These are phyloP conservation scores for Neosalanx taihuensis DNA, from an alignment of 2,797 vertebrate genomes.

Conservation along the genomic window DNA sequence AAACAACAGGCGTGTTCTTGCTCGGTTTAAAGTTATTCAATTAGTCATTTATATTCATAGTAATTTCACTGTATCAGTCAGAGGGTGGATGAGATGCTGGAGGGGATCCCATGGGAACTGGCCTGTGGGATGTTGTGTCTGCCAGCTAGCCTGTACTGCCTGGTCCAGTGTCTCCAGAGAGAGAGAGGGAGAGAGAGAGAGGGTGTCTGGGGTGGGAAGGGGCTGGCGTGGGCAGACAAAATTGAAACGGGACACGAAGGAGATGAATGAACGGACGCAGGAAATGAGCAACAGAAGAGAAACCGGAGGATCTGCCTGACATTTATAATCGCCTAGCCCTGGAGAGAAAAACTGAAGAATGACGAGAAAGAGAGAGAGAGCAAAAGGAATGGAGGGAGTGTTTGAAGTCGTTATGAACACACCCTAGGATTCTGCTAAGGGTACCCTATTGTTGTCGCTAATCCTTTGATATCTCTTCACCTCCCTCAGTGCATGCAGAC, in stretches of 20 bases:
- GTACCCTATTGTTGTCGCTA: slow-evolving; percentile 20
- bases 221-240: not conserved
- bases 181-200: slow-evolving; percentile 40
- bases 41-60: not conserved
- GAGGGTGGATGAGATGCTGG: too few relatives aligned
- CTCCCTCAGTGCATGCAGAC: slow-evolving; percentile 8
- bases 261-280: slow-evolving; percentile 18
- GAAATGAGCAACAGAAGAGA: slow-evolving; percentile 30
- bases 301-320: slow-evolving; percentile 14
- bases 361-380: not conserved
- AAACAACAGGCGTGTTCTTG: not conserved
- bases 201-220: slow-evolving; percentile 1
- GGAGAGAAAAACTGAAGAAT: slow-evolving; percentile 1
- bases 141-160: too few relatives aligned
- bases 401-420: slow-evolving; percentile 29
- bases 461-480: slow-evolving; percentile 25
- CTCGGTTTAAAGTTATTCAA: not conserved
- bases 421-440: slow-evolving; percentile 41
- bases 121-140: not conserved
- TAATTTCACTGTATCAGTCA: not conserved
- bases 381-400: slow-evolving; percentile 4
- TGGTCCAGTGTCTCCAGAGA: slow-evolving; percentile 29
- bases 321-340: slow-evolving; percentile 17
- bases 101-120: too few relatives aligned
- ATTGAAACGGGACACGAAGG: slow-evolving; percentile 27